Evolutionary conservation across 2,113 vertebrate species (phyloP), one percentile per base, ranked within the genome.

Genomic region (Dinomys branickii): DNA sequence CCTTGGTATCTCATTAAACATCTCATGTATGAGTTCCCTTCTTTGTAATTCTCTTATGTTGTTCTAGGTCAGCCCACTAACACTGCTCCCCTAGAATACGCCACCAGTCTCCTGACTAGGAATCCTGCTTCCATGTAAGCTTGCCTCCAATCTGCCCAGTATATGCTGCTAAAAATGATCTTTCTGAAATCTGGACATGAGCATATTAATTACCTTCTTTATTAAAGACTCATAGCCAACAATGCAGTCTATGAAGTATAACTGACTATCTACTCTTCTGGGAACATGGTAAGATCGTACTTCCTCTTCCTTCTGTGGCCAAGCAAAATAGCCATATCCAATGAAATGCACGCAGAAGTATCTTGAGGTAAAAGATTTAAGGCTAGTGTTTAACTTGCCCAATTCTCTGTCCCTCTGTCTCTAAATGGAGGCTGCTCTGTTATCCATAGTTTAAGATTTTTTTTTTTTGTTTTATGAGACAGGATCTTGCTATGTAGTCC

Each of bases 151-250:
- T 84, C 65, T 22, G 90, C 71, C 33, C 44, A 83, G 35, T 44
- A 47, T 11, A 58, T 38, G 28, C 44, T 30, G 77, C 44, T 78
- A 73, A 44, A 82, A 38, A 14, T 63, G 20, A 83, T 93, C 28
- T 90, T 95, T 91, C 33, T 54, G 54, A 93, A 38, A 73, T 95
- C 47, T 88, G 41, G 88, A 73, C 67, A 63, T 26, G 54, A 88
- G 9, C 16, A 59, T 90, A 56, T 80, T 54, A 5, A 67, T 56
- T 63, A 16, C 35, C 7, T 47, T 50, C 19, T 30, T 94, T 92
- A 9, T 73, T 54, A 82, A 41, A 90, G 52, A 47, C 17, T 75
- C 13, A 38, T 89, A 81, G 50, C 56, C 41, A 82, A 26, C 44
- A 78, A 3, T 92, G 30, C n/a, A 75, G 11, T 80, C n/a, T 58